phyloP scores from a whole-genome alignment of 2,888 invertebrate genomes.

The Andrena haemorrhoa region DNA sequence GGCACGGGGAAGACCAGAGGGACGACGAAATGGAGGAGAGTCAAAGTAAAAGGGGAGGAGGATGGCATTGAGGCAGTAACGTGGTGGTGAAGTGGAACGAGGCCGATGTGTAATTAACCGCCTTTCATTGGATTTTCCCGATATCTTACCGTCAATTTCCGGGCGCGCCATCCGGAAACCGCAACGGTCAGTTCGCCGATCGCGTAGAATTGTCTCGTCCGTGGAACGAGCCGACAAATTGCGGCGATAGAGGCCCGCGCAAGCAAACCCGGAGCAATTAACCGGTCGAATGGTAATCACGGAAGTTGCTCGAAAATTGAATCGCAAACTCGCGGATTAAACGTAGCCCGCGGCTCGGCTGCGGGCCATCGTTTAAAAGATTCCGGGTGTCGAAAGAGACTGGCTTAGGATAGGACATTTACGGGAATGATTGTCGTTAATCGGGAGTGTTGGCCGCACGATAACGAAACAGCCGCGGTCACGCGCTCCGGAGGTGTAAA shows the following conservation, averaged over 20 bases:
- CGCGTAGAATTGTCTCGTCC: slow-evolving; percentile 55
- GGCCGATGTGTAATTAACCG: slow-evolving; percentile 76
- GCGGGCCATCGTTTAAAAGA: slow-evolving; percentile 5
- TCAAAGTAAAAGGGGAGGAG: slow-evolving; percentile 23
- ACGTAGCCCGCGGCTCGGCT: background rate
- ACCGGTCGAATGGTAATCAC: slow-evolving; percentile 45
- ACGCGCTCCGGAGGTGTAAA: slow-evolving; percentile 3
- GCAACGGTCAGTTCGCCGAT: slow-evolving; percentile 54
- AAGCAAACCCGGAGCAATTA: slow-evolving; percentile 50
- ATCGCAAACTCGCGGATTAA: slow-evolving; percentile 44
- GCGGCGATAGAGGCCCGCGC: slow-evolving; percentile 47
- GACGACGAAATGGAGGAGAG: slow-evolving; percentile 2
- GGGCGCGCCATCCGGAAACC: slow-evolving; percentile 74
- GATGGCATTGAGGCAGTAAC: slow-evolving; percentile 18
- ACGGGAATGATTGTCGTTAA: slow-evolving; percentile 25
- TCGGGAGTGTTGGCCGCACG: slow-evolving; percentile 18
- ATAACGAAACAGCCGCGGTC: slow-evolving; percentile 33
- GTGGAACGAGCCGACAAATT: slow-evolving; percentile 63
- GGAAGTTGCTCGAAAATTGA: slow-evolving; percentile 44
- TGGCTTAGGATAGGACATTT: background rate
- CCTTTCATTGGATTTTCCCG: slow-evolving; percentile 77
- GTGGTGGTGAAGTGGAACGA: slow-evolving; percentile 61
- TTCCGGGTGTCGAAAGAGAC: background rate
- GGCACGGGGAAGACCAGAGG: background rate
- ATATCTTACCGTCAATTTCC: slow-evolving; percentile 75